Evolutionary conservation across 2,797 vertebrate genomes (phyloP), one percentile per base, ranked within the genome.

Genomic region (Microcaecilia unicolor): DNA sequence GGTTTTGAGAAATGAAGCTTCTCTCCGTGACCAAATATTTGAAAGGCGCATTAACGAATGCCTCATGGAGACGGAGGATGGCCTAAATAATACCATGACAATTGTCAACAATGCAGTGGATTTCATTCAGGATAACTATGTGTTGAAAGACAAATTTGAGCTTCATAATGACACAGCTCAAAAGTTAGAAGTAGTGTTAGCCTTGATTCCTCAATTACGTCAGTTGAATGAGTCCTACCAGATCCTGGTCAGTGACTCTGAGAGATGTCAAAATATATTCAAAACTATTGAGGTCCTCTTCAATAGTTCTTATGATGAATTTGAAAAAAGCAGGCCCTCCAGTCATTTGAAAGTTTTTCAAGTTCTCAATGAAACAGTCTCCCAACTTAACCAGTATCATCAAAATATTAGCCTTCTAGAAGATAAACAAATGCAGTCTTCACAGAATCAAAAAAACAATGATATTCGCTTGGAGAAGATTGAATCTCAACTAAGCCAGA

Each of bases 41-140:
- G 65, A 74, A 31, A 74, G n/a, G 18, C 69, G 4, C 10, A 26
- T 84, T 13, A 55, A 37, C 34, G 73, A 74, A 24, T 75, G 64
- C 16, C 64, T 58, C 18, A 31, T 63, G 35, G 72, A 80, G 60
- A 62, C 71, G 45, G 84, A 87, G 48, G 85, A 85, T 4, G 79
- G 77, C 6, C 48, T 87, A 35, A 86, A 85, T 41, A 80, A 81
- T 45, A 86, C 84, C 15, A 73, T 83, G 73, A 58, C 28, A 13
- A 42, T 84, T 39, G 37, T 87, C 30, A 87, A 86, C 28, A 63
- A 42, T 7, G 83, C 72, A 40, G 47, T 86, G 2, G 81, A 87
- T 61, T 78, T 66, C 28, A 63, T 85, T 45, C 73, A 58, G 23
- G 79, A 87, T 47, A 81, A 80, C 33, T 86, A 72, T 4, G 48